Percentiles rank a stretch among this genome's conserved stretches.
These are phyloP conservation scores for Entomobrya multifasciata DNA, from an alignment of 2,888 invertebrate species.

Conservation along the genomic window DNA sequence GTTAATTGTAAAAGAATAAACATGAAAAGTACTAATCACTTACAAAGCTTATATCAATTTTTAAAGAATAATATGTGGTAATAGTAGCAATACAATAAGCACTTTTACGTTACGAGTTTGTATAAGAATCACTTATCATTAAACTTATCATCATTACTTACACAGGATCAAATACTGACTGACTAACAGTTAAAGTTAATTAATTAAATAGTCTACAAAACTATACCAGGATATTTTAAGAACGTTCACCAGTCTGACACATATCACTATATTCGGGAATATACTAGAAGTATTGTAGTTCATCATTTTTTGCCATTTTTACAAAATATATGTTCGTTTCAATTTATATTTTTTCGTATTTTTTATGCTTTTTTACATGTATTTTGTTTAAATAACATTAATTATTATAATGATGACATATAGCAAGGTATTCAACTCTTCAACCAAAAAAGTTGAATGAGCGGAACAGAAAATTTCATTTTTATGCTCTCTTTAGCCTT, in stretches of 20 bases:
- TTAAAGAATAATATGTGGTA: not conserved
- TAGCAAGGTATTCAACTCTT: not conserved
- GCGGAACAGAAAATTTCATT: not conserved
- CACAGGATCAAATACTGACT: conserved; percentile 54
- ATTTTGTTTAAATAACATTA: too few species aligned
- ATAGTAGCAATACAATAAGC: conserved; percentile 2
- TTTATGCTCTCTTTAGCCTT: not conserved
- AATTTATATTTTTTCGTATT: not conserved
- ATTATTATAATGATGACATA: conserved; percentile 9
- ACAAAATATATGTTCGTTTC: conserved; percentile 51
- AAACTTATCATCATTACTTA: too few species aligned
- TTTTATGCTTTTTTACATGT: too few species aligned
- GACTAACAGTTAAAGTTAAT: conserved; percentile 34
- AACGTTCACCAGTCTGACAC: conserved; percentile 63
- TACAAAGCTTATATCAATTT: not conserved
- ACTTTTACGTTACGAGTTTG: conserved; percentile 10
- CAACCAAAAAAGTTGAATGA: not conserved
- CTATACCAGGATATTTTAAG: conserved; percentile 32
- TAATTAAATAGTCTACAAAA: conserved; percentile 11
- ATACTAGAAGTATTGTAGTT: conserved; percentile 39
- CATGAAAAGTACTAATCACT: not conserved
- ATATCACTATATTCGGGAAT: conserved; percentile 56
- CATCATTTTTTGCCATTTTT: conserved; percentile 9
- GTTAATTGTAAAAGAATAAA: conserved; percentile 13
- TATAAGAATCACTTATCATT: not conserved